Base-by-base conservation (phyloP, 2,797 vertebrate species). In the Pipistrellus kuhlii region DNA sequence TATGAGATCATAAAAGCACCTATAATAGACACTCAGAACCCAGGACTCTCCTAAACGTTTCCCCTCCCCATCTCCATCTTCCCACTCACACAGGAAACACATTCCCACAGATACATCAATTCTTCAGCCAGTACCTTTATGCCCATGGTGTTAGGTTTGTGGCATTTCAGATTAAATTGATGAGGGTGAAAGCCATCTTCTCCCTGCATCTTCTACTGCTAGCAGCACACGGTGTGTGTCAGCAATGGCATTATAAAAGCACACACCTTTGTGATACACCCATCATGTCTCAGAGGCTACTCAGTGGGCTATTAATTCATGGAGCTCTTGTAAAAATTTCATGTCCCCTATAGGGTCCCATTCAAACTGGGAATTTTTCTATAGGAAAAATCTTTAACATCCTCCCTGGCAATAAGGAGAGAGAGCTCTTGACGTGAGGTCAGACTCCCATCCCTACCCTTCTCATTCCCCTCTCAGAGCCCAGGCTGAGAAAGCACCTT, bases 321-420 rank as follows among this genome's bases (percentile, higher is more conserved):
- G 18, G 35, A 62, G 15, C 10, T 51, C 8, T 41, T 57, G n/a
- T 15, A 46, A 78, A 27, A 9, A 85, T 64, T 44, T 66, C 68
- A 41, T 12, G 12, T n/a, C n/a, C 7, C 10, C 32, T 38, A 73
- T n/a, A 30, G 73, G 6, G 14, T 27, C n/a, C 21, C 27, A 25
- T n/a, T 71, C 69, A 90, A 38, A 75, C 13, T 20, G 55, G 68
- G 32, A 41, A 57, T n/a, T 88, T 44, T 76, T 91, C 55, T 55
- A 55, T 7, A 85, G 59, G 38, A 82, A 90, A 88, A 78, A 17
- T 25, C 44, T 44, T 83, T 46, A 59, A 8, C 18, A 32, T 13
- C 35, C 59, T 73, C 46, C 17, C 9, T 82, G 51, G 35, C 2
- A 35, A 88, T 35, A 44, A 64, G 15, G 46, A 84, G 8, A 23